Conservation (phyloP, 1,140 invertebrate genomes). For the Drosophila arawakana region DNA sequence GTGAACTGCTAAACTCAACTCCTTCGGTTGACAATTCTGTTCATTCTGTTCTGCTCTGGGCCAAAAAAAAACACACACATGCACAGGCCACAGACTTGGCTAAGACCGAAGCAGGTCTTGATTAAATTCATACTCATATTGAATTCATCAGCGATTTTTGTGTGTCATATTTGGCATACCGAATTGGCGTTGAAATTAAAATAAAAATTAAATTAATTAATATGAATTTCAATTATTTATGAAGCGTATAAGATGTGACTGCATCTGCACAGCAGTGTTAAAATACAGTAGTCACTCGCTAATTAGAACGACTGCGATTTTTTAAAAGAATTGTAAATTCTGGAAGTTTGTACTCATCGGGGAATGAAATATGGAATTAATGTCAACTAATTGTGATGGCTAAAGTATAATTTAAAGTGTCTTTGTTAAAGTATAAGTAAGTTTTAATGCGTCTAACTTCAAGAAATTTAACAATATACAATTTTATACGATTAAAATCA, state of each 20-base stretch:
- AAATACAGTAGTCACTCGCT: conserved; percentile 15
- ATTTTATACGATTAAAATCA: no score
- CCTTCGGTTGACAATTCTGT: conserved; percentile 63
- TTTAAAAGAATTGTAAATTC: no score
- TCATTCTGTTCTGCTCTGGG: conserved; percentile 42
- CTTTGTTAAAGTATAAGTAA: no score
- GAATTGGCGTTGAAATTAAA: conserved; percentile 80
- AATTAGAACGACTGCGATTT: not conserved
- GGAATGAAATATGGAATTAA: no score
- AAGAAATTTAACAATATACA: no score
- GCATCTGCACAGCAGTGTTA: conserved; percentile 3
- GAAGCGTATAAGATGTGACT: not conserved
- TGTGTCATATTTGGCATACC: conserved; percentile 72
- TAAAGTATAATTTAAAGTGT: not conserved
- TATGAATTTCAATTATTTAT: conserved; percentile 38
- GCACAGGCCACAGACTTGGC: not conserved
- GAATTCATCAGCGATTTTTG: conserved; percentile 57
- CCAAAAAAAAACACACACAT: not conserved
- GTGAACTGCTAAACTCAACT: conserved; percentile 63
- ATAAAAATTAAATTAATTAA: conserved; percentile 82
- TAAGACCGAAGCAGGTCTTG: conserved; percentile 21
- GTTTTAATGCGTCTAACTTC: no score
- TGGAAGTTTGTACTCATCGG: no score
- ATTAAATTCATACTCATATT: conserved; percentile 72
- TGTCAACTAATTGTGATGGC: not conserved